These are phyloP conservation scores for Halcyon chelicuti DNA, from an alignment of 2,797 vertebrate genomes.

Conservation along the genomic window DNA sequence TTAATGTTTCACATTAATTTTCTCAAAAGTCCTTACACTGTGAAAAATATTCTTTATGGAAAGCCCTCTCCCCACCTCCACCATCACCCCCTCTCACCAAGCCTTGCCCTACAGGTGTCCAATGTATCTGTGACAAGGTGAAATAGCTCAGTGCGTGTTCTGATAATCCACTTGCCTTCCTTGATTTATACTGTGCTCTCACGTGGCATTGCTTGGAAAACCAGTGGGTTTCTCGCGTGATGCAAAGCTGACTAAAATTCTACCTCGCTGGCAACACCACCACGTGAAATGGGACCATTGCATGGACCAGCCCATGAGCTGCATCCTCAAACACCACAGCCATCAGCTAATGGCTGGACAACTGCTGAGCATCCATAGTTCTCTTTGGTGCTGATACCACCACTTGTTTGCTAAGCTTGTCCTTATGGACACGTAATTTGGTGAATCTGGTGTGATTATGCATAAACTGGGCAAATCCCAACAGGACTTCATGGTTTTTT, in stretches of 20 bases:
- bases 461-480: neutral
- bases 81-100: slow-evolving; percentile 32
- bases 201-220: neutral
- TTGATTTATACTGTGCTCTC: neutral
- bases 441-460: neutral
- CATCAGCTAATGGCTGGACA: neutral
- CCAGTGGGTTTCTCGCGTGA: neutral
- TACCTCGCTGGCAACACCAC: neutral
- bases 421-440: neutral
- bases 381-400: neutral
- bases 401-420: neutral
- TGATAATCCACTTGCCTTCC: neutral
- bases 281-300: neutral
- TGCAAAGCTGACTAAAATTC: neutral
- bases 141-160: neutral
- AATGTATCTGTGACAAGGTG: slow-evolving; percentile 22
- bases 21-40: slow-evolving; percentile 55
- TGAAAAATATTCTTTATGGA: slow-evolving; percentile 8
- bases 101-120: neutral
- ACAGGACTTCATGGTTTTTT: neutral
- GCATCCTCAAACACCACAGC: neutral
- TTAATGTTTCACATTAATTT: slow-evolving; percentile 75
- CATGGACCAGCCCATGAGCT: neutral
- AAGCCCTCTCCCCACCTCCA: slow-evolving; percentile 42
- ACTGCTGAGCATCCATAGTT: neutral